Evolutionary conservation across 1,140 invertebrate genomes (phyloP).

Genomic region (Temnothorax nylanderi): DNA sequence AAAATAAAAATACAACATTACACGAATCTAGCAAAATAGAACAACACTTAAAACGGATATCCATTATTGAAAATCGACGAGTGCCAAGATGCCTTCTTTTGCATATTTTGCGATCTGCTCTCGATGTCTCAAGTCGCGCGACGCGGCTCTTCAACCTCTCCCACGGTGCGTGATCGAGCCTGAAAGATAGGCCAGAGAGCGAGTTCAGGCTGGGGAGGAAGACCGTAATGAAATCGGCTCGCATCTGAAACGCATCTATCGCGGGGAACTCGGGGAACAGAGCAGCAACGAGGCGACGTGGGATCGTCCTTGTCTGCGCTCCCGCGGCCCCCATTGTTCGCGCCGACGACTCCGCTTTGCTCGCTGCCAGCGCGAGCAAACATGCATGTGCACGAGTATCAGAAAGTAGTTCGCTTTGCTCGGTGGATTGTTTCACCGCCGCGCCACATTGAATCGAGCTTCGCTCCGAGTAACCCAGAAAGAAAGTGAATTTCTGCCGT

Average conservation of each 20-base stretch:
- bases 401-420: conserved; percentile 80
- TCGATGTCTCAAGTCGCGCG: background rate
- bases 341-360: conserved; percentile 69
- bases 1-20: background rate
- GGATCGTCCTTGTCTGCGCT: conserved; percentile 83
- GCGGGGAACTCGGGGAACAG: conserved; percentile 27
- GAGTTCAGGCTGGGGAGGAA: conserved; percentile 35
- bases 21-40: background rate
- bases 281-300: conserved; percentile 74
- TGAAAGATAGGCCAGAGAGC: conserved; percentile 54
- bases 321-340: conserved; percentile 82
- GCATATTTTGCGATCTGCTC: conserved; percentile 1
- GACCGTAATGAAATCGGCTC: conserved; percentile 57
- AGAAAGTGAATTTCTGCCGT: conserved; percentile 61
- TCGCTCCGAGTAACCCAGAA: conserved; percentile 65
- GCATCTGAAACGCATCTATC: conserved; percentile 55
- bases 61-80: background rate
- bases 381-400: conserved; percentile 62
- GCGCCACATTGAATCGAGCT: conserved; percentile 7
- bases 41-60: background rate
- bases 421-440: conserved; percentile 36
- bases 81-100: background rate
- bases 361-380: conserved; percentile 47
- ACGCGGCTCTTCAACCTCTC: conserved; percentile 24
- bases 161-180: conserved; percentile 59